phyloP scores from a whole-genome alignment of 2,888 invertebrate species.

The Nemurella pictetii region DNA sequence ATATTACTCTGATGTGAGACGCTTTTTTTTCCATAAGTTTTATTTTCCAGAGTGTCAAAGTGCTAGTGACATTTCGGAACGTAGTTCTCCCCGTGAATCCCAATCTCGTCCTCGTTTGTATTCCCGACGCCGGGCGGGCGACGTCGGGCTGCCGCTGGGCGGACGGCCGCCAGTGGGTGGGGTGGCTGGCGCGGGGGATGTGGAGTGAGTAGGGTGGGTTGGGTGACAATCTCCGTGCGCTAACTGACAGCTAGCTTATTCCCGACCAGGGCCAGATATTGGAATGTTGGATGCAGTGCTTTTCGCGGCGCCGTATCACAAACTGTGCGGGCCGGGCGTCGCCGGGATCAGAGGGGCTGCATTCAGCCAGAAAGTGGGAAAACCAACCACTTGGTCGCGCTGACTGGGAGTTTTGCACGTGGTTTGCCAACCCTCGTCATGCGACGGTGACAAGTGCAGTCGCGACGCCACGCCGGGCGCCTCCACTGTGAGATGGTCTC shows the following conservation, averaged over 20 bases:
- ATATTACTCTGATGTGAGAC: not conserved
- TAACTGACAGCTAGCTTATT: not conserved
- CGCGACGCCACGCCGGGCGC: not conserved
- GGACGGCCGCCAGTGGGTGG: not conserved
- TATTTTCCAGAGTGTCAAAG: slow-evolving; percentile 18
- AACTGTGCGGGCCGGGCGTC: not conserved
- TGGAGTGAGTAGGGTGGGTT: not conserved
- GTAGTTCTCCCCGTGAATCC: not conserved
- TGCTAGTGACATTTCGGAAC: slow-evolving; percentile 19
- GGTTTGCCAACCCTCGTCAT: not conserved
- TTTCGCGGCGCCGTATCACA: not conserved
- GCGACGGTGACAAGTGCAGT: not conserved
- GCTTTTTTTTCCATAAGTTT: slow-evolving; percentile 6
- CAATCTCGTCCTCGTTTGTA: not conserved
- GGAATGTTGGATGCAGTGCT: not conserved
- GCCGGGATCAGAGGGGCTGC: not conserved
- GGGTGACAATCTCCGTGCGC: not conserved
- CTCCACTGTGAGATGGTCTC: not conserved
- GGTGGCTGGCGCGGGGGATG: not conserved
- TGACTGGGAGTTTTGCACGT: not conserved
- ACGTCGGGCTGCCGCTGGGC: not conserved
- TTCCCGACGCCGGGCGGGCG: not conserved
- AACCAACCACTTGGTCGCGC: not conserved
- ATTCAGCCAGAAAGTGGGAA: not conserved
- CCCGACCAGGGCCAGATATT: not conserved